Percentiles rank a stretch among this genome's conserved stretches.
These are phyloP conservation scores for Xestobium rufovillosum DNA, from an alignment of 2,888 invertebrate species.

Conservation along the genomic window DNA sequence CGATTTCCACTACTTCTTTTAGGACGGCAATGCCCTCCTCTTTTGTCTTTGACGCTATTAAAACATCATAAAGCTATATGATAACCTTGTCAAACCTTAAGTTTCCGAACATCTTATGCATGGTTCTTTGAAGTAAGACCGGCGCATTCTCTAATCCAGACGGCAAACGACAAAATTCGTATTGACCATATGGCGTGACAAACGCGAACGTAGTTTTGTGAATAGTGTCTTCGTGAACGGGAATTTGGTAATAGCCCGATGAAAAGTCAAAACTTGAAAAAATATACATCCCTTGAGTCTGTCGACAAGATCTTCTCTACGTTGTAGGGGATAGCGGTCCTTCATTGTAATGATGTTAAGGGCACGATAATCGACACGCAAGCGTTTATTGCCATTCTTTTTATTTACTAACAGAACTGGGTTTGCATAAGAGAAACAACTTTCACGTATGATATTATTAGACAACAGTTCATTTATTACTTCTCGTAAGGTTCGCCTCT, in stretches of 20 bases:
- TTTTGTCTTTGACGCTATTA: neutral
- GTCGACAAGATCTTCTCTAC: neutral
- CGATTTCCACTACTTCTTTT: neutral
- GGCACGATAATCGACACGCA: constrained; percentile 5
- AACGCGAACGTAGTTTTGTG: too few relatives aligned
- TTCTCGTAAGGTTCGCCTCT: too few relatives aligned
- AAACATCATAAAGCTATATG: constrained; percentile 3
- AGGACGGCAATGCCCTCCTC: neutral
- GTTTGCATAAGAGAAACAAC: neutral
- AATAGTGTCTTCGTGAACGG: too few relatives aligned
- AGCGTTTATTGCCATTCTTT: neutral
- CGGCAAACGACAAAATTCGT: constrained; percentile 3
- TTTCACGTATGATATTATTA: neutral
- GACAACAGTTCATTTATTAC: too few relatives aligned
- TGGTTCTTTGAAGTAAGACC: too few relatives aligned
- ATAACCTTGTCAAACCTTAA: constrained; percentile 1
- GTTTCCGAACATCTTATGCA: neutral
- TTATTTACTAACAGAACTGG: constrained; percentile 4
- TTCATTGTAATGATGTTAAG: constrained; percentile 6
- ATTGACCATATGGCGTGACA: constrained; percentile 4
- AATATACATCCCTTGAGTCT: constrained; percentile 3
- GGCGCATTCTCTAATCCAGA: constrained; percentile 3
- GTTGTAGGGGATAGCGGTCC: constrained; percentile 4
- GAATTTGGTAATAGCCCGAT: constrained; percentile 7
- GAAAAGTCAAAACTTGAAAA: constrained; percentile 3